Conservation (phyloP, 1,140 invertebrate species). For the Drosophila arawakana region DNA sequence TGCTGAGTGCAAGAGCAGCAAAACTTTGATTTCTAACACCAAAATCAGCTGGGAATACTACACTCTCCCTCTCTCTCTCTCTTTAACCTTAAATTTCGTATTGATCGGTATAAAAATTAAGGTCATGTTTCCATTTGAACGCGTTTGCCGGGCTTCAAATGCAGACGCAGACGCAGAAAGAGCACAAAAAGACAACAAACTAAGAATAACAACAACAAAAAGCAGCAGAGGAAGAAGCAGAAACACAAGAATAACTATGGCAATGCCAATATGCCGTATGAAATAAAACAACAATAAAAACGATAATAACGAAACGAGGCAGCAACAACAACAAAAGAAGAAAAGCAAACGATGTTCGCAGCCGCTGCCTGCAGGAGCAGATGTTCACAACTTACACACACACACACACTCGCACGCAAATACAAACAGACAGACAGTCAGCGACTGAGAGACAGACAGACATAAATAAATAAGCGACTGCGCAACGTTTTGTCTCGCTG, state of each 20-base stretch:
- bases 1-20: no score
- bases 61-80: background rate
- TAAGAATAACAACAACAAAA: constrained; percentile 11
- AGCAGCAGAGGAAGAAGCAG: no score
- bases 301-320: constrained; percentile 78
- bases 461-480: constrained; percentile 80
- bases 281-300: constrained; percentile 80
- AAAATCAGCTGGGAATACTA: background rate
- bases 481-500: constrained; percentile 63
- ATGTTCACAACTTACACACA: constrained; percentile 79
- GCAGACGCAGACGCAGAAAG: constrained; percentile 34
- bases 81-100: background rate
- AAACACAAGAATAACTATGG: constrained; percentile 26
- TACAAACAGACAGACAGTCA: constrained; percentile 29
- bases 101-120: constrained; percentile 37
- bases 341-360: constrained; percentile 72
- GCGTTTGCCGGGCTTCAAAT: constrained; percentile 38
- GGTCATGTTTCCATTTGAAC: constrained; percentile 63
- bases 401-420: constrained; percentile 49
- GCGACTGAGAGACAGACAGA: constrained; percentile 50
- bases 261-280: constrained; percentile 64
- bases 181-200: constrained; percentile 21
- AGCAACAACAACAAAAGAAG: constrained; percentile 59
- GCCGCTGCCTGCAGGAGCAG: constrained; percentile 71
- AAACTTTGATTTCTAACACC: background rate